phyloP scores from a whole-genome alignment of 2,113 vertebrate genomes.

The Noturus placidus region DNA sequence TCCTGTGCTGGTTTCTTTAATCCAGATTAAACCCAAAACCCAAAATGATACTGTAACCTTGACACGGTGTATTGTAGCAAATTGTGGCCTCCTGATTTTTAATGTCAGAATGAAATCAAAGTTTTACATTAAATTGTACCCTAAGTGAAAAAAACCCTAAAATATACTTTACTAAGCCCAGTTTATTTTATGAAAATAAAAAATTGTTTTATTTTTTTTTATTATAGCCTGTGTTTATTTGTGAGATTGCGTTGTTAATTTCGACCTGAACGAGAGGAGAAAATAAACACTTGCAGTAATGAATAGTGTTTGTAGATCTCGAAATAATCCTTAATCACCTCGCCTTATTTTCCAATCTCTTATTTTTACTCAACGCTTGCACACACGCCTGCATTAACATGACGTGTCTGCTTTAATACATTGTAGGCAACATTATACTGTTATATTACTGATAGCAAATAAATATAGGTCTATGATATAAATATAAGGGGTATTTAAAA shows the following conservation, averaged over 20 bases:
- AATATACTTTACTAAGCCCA: not conserved
- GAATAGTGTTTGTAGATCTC: not conserved
- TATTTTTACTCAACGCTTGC: not conserved
- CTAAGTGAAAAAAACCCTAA: not conserved
- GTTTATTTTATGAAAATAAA: not conserved
- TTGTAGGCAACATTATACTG: not conserved
- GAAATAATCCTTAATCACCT: not conserved
- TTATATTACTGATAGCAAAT: not conserved
- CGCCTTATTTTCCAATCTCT: not conserved
- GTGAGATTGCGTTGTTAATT: not conserved
- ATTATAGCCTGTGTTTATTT: not conserved
- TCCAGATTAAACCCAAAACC: not conserved
- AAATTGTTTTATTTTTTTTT: not conserved
- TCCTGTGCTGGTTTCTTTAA: not conserved
- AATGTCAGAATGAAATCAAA: not conserved
- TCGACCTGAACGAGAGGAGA: not conserved
- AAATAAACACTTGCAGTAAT: constrained; percentile 9
- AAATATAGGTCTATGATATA: not conserved
- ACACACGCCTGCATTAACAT: not conserved
- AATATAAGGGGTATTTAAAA: not conserved
- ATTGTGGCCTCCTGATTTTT: not conserved
- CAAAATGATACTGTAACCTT: not conserved
- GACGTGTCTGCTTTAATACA: not conserved
- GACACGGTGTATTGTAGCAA: not conserved
- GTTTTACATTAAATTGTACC: not conserved